These are phyloP conservation scores for Tricholauxania praeusta DNA, from an alignment of 2,888 invertebrate species.

Conservation along the genomic window DNA sequence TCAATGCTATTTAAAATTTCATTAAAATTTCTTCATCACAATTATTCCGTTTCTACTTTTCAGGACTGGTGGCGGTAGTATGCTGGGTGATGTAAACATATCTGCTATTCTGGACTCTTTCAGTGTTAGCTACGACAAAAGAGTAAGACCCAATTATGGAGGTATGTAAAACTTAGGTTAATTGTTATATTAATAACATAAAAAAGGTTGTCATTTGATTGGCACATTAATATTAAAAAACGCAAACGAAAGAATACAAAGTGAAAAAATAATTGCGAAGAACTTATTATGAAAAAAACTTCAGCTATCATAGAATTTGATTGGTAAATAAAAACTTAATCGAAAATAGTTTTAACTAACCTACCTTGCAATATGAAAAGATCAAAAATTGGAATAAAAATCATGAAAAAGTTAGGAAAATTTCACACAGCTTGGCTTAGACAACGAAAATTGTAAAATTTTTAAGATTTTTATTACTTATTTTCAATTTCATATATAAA, in stretches of 20 bases:
- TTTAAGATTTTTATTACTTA: no score
- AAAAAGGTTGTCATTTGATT: background rate
- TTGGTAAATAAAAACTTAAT: no score
- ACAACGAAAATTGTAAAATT: no score
- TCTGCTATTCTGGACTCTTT: slow-evolving; percentile 95
- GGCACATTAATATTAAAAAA: background rate
- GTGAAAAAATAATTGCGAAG: slow-evolving; percentile 19
- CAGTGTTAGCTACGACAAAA: slow-evolving; percentile 98
- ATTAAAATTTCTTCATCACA: background rate
- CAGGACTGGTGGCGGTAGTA: slow-evolving; percentile 73
- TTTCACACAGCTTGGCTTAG: no score
- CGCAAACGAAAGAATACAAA: background rate
- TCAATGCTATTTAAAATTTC: background rate
- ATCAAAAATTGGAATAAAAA: no score
- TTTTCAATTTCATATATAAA: no score
- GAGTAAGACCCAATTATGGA: slow-evolving; percentile 99
- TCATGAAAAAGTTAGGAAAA: no score
- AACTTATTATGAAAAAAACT: background rate
- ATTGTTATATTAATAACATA: background rate
- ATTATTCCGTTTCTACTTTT: slow-evolving; percentile 38
- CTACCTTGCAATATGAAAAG: no score
- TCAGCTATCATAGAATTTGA: no score
- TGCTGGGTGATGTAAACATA: slow-evolving; percentile 94
- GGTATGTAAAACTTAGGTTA: slow-evolving; percentile 74
- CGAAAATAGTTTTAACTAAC: no score